These are phyloP conservation scores for Rhagonycha fulva DNA, from an alignment of 2,888 invertebrate genomes.

Conservation along the genomic window DNA sequence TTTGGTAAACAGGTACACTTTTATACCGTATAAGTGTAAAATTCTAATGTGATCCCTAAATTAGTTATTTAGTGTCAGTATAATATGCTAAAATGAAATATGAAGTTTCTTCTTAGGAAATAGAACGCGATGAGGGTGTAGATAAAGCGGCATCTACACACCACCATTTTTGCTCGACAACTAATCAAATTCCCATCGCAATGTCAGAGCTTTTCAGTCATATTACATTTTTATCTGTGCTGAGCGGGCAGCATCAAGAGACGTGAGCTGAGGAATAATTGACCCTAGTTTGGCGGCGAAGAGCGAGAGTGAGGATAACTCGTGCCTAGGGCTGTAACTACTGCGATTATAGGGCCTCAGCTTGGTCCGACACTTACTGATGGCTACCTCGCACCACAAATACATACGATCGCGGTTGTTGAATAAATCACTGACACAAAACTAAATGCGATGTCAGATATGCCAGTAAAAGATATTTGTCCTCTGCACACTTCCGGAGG, in stretches of 20 bases:
- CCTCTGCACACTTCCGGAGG: conserved; percentile 3
- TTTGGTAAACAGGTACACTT: neutral
- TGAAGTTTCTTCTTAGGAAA: conserved; percentile 17
- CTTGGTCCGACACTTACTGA: conserved; percentile 21
- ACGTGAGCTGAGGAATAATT: conserved; percentile 49
- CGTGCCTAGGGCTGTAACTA: conserved; percentile 24
- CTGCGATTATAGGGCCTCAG: conserved; percentile 20
- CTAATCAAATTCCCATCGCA: conserved; percentile 44
- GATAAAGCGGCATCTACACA: conserved; percentile 23
- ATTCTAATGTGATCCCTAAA: conserved; percentile 6
- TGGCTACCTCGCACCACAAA: conserved; percentile 16
- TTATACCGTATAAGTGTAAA: conserved; percentile 2
- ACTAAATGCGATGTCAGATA: conserved; percentile 23
- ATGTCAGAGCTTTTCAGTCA: conserved; percentile 48
- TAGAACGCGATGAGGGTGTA: conserved; percentile 12
- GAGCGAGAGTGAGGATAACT: conserved; percentile 24
- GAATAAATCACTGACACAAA: conserved; percentile 23
- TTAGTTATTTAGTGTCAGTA: conserved; percentile 15
- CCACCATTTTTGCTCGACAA: conserved; percentile 27
- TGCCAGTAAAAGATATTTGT: conserved; percentile 15
- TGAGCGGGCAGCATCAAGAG: conserved; percentile 42
- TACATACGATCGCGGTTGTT: conserved; percentile 11
- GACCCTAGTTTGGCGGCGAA: conserved; percentile 35
- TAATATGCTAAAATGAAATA: conserved; percentile 21
- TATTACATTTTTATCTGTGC: conserved; percentile 52